These are phyloP conservation scores for Drosophila mojavensis DNA, from an alignment of 1,140 invertebrate genomes.

Conservation along the genomic window DNA sequence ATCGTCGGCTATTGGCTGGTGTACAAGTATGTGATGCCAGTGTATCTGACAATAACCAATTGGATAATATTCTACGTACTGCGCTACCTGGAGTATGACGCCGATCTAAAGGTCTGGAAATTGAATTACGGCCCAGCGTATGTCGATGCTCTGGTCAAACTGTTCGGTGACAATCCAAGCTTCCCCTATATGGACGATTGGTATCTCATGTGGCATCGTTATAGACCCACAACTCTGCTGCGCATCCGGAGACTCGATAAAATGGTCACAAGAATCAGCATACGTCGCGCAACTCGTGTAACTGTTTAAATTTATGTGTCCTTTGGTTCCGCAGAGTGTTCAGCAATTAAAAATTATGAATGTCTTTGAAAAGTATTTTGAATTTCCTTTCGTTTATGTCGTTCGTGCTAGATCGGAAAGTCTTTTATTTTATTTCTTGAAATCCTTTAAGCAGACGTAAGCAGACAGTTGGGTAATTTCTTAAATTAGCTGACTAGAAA, in stretches of 20 bases:
- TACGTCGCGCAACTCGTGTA: too few species aligned
- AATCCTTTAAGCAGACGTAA: too few species aligned
- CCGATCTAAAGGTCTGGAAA: slow-evolving; percentile 1
- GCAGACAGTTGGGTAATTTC: too few species aligned
- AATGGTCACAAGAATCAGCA: too few species aligned
- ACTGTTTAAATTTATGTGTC: too few species aligned
- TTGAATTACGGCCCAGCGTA: neutral
- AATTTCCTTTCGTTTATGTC: too few species aligned
- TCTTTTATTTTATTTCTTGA: too few species aligned
- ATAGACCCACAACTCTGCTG: slow-evolving; percentile 3
- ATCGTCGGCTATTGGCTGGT: slow-evolving; percentile 45
- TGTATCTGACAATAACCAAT: slow-evolving; percentile 39
- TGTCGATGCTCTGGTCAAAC: slow-evolving; percentile 21
- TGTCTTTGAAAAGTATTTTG: too few species aligned
- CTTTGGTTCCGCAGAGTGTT: too few species aligned
- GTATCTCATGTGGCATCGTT: slow-evolving; percentile 37
- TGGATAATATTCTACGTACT: slow-evolving; percentile 25
- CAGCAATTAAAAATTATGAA: too few species aligned
- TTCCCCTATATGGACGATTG: slow-evolving; percentile 29
- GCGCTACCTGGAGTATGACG: slow-evolving; percentile 14
- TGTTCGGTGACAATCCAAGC: slow-evolving; percentile 2
- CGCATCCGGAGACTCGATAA: neutral
- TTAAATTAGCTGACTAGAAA: too few species aligned
- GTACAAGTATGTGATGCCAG: slow-evolving; percentile 39
- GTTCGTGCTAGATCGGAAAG: too few species aligned